phyloP scores from a whole-genome alignment of 2,888 invertebrate genomes.

The Cephus pygmeus region DNA sequence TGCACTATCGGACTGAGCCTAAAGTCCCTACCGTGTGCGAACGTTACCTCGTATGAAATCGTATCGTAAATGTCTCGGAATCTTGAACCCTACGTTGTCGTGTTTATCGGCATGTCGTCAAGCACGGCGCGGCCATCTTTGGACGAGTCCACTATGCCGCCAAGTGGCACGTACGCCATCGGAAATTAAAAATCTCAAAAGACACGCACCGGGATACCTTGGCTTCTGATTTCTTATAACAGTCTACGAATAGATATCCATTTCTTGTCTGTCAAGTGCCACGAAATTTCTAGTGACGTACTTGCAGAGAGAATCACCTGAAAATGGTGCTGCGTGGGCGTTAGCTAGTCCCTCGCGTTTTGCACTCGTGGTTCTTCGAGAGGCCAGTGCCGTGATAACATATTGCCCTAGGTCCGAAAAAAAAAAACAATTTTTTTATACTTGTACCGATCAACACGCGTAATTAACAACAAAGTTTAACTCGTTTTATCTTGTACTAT shows the following conservation, averaged over 20 bases:
- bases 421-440: not conserved
- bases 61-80: not conserved
- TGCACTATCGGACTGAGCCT: not conserved
- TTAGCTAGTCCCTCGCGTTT: constrained; percentile 19
- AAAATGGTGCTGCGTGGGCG: constrained; percentile 29
- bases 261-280: not conserved
- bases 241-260: not conserved
- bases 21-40: not conserved
- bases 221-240: not conserved
- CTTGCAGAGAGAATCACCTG: not conserved
- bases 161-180: constrained; percentile 27
- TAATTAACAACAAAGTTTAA: not conserved
- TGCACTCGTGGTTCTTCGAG: not conserved
- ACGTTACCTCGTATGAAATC: not conserved
- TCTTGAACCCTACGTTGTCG: not conserved
- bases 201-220: not conserved
- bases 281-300: not conserved
- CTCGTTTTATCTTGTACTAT: not conserved
- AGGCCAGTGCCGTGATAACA: not conserved
- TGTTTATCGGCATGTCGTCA: not conserved
- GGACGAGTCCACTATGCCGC: constrained; percentile 63
- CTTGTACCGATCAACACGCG: not conserved
- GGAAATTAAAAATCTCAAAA: not conserved
- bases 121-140: constrained; percentile 50
- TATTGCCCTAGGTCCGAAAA: not conserved